Evolutionary conservation across 2,113 vertebrate genomes (phyloP).

Genomic region (Arenaria interpres): DNA sequence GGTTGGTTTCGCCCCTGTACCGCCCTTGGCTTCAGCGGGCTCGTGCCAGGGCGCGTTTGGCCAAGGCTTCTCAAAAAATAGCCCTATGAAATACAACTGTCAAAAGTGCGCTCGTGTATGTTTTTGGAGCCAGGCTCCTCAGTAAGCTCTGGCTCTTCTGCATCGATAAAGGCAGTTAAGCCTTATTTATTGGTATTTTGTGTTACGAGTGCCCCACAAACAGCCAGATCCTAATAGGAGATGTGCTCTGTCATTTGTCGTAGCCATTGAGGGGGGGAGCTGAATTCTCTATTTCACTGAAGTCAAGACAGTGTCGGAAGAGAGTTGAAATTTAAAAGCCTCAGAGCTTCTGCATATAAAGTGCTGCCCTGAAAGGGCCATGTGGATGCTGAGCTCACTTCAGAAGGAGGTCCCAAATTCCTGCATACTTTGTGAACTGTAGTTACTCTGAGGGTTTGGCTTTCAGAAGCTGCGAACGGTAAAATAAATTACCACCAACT

Average conservation of each 20-base stretch:
- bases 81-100: not conserved
- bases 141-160: not conserved
- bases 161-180: not conserved
- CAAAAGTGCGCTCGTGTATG: not conserved
- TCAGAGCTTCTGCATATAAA: not conserved
- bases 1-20: rapidly evolving
- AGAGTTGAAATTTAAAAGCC: not conserved
- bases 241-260: not conserved
- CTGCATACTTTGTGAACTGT: not conserved
- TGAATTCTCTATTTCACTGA: not conserved
- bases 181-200: not conserved
- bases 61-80: not conserved
- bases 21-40: not conserved
- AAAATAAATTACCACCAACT: conserved; percentile 43
- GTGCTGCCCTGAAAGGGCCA: not conserved
- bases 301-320: rapidly evolving
- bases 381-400: not conserved
- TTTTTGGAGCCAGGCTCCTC: not conserved
- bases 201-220: not conserved
- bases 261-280: rapidly evolving
- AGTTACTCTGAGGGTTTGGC: conserved; percentile 2
- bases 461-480: conserved; percentile 47
- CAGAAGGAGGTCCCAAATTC: not conserved
- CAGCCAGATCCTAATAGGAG: not conserved
- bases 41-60: rapidly evolving